Evolutionary conservation across 2,888 invertebrate species (phyloP).

Genomic region (Cerastoderma edule): DNA sequence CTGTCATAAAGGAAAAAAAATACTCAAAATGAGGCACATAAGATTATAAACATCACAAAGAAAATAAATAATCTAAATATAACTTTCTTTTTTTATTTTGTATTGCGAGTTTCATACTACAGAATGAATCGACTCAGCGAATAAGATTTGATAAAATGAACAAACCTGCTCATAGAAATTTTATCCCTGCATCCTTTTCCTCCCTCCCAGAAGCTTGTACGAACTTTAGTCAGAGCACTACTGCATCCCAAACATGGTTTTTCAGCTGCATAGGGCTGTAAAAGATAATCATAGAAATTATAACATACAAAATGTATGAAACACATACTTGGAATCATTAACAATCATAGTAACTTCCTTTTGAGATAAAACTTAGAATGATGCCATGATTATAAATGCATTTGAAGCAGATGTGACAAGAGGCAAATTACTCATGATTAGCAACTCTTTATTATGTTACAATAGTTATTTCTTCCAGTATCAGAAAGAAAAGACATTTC

Average conservation of each 20-base stretch:
- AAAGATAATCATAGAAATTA: too few relatives aligned
- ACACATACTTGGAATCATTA: too few relatives aligned
- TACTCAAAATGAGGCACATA: background rate
- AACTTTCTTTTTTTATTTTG: background rate
- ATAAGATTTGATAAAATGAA: background rate
- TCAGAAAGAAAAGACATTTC: background rate
- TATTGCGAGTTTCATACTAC: too few relatives aligned
- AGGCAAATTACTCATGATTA: too few relatives aligned
- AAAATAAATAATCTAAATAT: background rate
- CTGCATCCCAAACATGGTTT: slow-evolving; percentile 81
- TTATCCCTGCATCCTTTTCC: slow-evolving; percentile 84
- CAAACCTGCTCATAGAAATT: slow-evolving; percentile 83
- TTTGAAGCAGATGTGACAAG: too few relatives aligned
- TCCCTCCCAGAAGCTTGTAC: slow-evolving; percentile 84
- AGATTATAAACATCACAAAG: background rate
- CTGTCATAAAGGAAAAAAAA: background rate
- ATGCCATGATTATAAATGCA: too few relatives aligned
- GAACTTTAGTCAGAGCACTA: slow-evolving; percentile 77
- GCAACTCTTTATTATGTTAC: background rate
- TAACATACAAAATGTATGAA: too few relatives aligned
- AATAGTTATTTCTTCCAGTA: background rate
- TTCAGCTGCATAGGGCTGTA: slow-evolving; percentile 79
- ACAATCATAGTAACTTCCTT: too few relatives aligned
- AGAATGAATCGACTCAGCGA: too few relatives aligned
- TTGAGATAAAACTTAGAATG: too few relatives aligned